Percentiles rank a stretch among this genome's conserved stretches.
Evolutionary conservation across 2,113 vertebrate genomes (phyloP).

Genomic region (Micronisus gabar): DNA sequence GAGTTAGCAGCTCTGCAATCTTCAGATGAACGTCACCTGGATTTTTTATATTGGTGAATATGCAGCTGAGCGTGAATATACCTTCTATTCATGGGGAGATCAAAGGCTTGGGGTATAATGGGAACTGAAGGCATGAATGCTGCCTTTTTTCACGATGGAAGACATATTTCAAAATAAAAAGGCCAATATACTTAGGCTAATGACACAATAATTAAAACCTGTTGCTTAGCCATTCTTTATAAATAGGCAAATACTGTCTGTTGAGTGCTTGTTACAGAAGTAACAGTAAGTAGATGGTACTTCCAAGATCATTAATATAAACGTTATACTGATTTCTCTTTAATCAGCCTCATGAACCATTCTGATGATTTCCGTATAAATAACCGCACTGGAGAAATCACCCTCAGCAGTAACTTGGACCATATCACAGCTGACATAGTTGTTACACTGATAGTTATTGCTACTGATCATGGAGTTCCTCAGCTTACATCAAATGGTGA

Average conservation of each 20-base stretch:
- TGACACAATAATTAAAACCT: neutral
- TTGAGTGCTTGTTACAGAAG: neutral
- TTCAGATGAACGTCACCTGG: neutral
- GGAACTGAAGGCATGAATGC: neutral
- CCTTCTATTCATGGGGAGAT: neutral
- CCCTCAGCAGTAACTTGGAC: conserved; percentile 58
- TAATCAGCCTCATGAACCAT: conserved; percentile 62
- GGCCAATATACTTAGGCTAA: neutral
- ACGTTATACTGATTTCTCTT: neutral
- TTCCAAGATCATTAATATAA: neutral
- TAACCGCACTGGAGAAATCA: conserved; percentile 68
- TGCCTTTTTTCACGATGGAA: neutral
- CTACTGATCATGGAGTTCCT: conserved; percentile 72
- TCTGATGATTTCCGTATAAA: conserved; percentile 69
- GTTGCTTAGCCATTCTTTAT: neutral
- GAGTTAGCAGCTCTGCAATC: neutral
- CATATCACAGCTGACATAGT: conserved; percentile 57
- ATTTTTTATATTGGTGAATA: neutral
- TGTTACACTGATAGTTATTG: conserved; percentile 63
- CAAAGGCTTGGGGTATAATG: neutral
- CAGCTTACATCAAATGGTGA: conserved; percentile 72
- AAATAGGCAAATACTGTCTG: neutral
- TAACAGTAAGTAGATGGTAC: neutral
- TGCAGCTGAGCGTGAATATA: neutral
- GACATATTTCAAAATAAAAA: neutral